Evolutionary conservation across 1,140 invertebrate genomes (phyloP).

Genomic region (Mamestra configurata): DNA sequence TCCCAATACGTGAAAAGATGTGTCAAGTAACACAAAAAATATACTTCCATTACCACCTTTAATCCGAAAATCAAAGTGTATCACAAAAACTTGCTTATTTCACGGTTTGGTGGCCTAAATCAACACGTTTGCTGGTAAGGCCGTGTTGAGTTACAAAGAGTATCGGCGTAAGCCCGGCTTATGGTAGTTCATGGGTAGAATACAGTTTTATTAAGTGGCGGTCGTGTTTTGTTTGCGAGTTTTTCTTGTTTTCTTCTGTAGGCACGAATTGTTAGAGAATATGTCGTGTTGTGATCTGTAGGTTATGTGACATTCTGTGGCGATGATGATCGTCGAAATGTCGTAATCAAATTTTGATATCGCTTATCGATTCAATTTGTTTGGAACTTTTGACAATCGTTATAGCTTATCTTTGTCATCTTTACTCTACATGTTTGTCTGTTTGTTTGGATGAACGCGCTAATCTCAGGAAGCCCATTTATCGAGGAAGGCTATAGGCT

Average conservation of each 20-base stretch:
- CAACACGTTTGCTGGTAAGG: slow-evolving; percentile 5
- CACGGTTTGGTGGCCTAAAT: slow-evolving; percentile 42
- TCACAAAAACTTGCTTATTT: slow-evolving; percentile 44
- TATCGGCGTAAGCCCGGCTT: slow-evolving; percentile 1
- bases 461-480: no score
- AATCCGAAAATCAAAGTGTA: slow-evolving; percentile 25
- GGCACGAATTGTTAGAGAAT: no score
- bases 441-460: no score
- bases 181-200: not conserved
- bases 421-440: no score
- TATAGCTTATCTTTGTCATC: no score
- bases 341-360: no score
- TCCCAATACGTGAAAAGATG: not conserved
- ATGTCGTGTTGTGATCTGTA: no score
- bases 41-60: not conserved
- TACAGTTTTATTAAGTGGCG: not conserved
- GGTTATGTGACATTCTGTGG: no score
- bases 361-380: no score
- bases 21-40: slow-evolving; percentile 5
- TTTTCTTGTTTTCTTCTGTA: not conserved
- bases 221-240: not conserved
- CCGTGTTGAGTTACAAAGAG: slow-evolving; percentile 32
- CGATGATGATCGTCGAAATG: no score
- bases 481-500: no score
- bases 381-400: no score